phyloP scores from a whole-genome alignment of 2,888 invertebrate species.

The Choristoneura rosaceana region DNA sequence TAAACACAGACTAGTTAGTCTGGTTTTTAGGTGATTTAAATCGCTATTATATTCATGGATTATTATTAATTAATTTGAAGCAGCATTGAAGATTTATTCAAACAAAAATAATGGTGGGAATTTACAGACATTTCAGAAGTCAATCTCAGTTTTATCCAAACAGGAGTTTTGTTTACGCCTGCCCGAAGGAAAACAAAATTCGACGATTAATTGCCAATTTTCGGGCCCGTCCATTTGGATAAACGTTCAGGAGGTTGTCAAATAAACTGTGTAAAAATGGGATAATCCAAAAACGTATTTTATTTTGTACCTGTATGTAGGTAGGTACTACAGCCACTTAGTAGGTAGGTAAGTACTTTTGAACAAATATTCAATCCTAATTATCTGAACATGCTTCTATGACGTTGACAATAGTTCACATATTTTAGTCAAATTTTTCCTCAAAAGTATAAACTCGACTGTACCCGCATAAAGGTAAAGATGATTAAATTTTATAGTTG shows the following conservation, averaged over 20 bases:
- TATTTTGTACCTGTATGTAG: too few species aligned
- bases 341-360: too few species aligned
- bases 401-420: too few species aligned
- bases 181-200: conserved; percentile 18
- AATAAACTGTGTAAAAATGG: neutral
- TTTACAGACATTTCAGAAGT: conserved; percentile 6
- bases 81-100: neutral
- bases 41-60: neutral
- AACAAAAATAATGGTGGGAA: neutral
- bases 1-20: too few species aligned
- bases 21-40: neutral
- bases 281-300: neutral
- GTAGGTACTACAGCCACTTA: too few species aligned
- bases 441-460: too few species aligned
- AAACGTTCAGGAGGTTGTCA: neutral
- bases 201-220: conserved; percentile 18
- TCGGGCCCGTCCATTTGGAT: conserved; percentile 5
- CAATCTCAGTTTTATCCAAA: neutral
- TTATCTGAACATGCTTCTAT: too few species aligned
- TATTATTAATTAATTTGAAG: too few species aligned
- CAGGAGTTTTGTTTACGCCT: conserved; percentile 18
- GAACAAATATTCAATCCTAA: too few species aligned
- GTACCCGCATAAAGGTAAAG: too few species aligned
- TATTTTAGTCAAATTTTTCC: too few species aligned
- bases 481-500: too few species aligned